Percentiles rank a stretch among this genome's conserved stretches.
Conservation (phyloP, 2,113 vertebrate genomes). For the Gallinago jamesoni region DNA sequence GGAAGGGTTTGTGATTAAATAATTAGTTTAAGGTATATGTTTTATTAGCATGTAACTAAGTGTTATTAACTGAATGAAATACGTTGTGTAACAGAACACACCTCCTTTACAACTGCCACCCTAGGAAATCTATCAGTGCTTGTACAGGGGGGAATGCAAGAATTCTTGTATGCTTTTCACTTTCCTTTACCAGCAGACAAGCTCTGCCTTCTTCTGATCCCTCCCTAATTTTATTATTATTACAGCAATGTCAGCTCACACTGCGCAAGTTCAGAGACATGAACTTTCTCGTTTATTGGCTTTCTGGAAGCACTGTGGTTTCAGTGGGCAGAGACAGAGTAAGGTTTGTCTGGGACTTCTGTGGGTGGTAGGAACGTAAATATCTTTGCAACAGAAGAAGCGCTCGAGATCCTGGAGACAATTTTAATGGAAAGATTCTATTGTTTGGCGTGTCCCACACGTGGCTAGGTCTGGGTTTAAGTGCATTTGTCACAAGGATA, state of each 20-base stretch:
- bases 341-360: background rate
- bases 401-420: background rate
- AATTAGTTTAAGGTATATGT: background rate
- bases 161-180: background rate
- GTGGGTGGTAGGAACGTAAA: background rate
- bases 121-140: background rate
- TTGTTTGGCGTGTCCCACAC: background rate
- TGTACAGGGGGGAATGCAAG: background rate
- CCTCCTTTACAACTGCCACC: background rate
- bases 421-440: background rate
- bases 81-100: background rate
- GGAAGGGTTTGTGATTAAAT: background rate
- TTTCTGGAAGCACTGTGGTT: background rate
- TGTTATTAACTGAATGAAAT: constrained; percentile 7
- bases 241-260: background rate
- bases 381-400: background rate
- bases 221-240: background rate
- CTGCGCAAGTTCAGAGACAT: background rate
- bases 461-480: background rate
- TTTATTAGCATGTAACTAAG: constrained; percentile 24
- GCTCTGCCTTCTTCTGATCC: background rate
- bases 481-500: background rate
- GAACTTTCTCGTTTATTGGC: background rate
- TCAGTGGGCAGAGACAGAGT: background rate
- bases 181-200: background rate